A percentile compares a stretch with the other conserved stretches of the same genome.
Evolutionary conservation across 2,888 invertebrate species (phyloP).

Genomic region (Rhopalosiphum nymphaeae): DNA sequence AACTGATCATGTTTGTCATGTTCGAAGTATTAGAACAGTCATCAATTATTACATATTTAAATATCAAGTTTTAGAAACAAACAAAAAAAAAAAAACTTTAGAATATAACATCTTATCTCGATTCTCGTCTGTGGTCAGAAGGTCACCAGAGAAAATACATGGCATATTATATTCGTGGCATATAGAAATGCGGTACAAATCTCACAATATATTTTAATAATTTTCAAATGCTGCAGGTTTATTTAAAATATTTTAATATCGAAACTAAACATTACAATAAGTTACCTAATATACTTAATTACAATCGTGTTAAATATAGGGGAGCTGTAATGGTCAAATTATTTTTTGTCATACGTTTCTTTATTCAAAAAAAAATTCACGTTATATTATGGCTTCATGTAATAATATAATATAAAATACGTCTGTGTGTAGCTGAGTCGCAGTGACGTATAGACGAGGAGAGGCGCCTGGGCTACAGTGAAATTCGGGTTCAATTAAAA

Average conservation of each 20-base stretch:
- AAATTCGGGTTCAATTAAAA: neutral
- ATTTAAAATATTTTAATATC: neutral
- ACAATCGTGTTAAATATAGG: neutral
- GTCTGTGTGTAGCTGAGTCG: neutral
- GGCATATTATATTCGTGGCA: neutral
- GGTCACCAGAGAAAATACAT: neutral
- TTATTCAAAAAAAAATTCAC: neutral
- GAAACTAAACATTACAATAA: neutral
- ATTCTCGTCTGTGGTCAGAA: neutral
- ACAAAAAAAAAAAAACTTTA: neutral
- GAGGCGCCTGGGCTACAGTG: neutral
- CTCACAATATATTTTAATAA: neutral
- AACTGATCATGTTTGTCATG: neutral
- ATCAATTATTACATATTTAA: constrained; percentile 1
- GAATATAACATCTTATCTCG: neutral
- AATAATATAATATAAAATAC: neutral
- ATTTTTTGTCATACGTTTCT: neutral
- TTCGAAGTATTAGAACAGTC: neutral
- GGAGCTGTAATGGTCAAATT: neutral
- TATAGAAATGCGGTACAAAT: neutral
- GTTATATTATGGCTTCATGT: neutral
- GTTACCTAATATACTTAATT: neutral
- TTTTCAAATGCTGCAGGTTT: neutral
- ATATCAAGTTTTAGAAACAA: neutral
- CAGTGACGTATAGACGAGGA: neutral